Conservation (phyloP, 2,888 invertebrate species). For the Pachymerium ferrugineum region DNA sequence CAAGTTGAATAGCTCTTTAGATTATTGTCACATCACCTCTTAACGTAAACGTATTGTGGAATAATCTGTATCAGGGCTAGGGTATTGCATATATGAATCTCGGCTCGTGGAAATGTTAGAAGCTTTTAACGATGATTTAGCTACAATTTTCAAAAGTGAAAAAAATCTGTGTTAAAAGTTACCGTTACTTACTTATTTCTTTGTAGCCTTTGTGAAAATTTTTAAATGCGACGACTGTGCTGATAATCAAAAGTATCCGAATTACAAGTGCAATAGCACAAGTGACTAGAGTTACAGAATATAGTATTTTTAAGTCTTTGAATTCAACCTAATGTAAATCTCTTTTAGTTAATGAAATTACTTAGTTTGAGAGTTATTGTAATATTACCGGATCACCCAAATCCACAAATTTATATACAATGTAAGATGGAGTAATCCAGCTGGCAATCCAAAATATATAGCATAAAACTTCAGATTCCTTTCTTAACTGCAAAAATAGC, state of each 20-base stretch:
- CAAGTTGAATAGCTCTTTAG: too few relatives aligned
- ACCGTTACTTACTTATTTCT: neutral
- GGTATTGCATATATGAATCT: conserved; percentile 7
- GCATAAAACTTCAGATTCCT: neutral
- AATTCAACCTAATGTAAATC: neutral
- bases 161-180: neutral
- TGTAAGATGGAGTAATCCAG: neutral
- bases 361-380: neutral
- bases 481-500: neutral
- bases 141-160: neutral
- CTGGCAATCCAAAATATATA: neutral
- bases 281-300: neutral
- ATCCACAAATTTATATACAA: conserved; percentile 6
- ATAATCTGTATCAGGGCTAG: conserved; percentile 25
- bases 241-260: neutral
- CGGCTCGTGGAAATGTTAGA: too few relatives aligned
- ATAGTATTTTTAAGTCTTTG: neutral
- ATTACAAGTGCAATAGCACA: neutral
- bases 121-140: neutral
- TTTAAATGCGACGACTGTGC: neutral
- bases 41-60: conserved; percentile 10
- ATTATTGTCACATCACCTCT: neutral
- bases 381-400: neutral
- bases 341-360: neutral
- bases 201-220: conserved; percentile 17